phyloP scores from a whole-genome alignment of 2,888 invertebrate species.

The Perizoma affinitatum region DNA sequence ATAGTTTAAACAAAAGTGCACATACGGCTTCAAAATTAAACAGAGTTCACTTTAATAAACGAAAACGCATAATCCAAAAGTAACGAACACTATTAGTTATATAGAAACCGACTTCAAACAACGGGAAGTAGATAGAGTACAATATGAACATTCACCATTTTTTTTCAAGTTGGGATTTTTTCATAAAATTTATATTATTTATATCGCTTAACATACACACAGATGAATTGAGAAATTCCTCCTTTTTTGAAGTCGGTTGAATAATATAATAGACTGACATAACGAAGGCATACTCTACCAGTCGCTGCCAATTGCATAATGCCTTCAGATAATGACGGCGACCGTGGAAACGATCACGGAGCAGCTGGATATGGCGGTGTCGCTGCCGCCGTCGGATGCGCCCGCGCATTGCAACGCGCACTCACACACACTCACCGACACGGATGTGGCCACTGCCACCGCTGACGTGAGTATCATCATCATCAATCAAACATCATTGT shows the following conservation, averaged over 20 bases:
- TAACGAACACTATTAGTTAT: background rate
- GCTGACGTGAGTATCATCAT: constrained; percentile 67
- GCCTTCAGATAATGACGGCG: constrained; percentile 93
- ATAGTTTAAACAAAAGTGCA: constrained; percentile 17
- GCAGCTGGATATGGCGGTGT: constrained; percentile 94
- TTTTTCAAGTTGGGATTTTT: too few species aligned
- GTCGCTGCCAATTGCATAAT: constrained; percentile 24
- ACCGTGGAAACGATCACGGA: constrained; percentile 97
- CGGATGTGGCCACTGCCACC: constrained; percentile 91
- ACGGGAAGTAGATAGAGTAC: too few species aligned
- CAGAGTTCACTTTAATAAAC: background rate
- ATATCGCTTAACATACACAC: too few species aligned
- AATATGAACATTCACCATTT: too few species aligned
- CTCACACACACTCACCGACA: constrained; percentile 94
- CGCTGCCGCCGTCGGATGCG: constrained; percentile 88
- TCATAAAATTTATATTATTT: too few species aligned
- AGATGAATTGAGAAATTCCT: too few species aligned
- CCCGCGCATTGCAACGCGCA: constrained; percentile 91
- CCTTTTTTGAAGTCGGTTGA: too few species aligned
- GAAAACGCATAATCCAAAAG: background rate
- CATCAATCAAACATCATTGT: constrained; percentile 77
- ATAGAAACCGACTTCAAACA: too few species aligned
- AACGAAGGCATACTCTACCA: background rate
- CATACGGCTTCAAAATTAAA: constrained; percentile 13
- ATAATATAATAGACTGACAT: background rate